These are phyloP conservation scores for Piaya cayana DNA, from an alignment of 2,113 vertebrate species.

Conservation along the genomic window DNA sequence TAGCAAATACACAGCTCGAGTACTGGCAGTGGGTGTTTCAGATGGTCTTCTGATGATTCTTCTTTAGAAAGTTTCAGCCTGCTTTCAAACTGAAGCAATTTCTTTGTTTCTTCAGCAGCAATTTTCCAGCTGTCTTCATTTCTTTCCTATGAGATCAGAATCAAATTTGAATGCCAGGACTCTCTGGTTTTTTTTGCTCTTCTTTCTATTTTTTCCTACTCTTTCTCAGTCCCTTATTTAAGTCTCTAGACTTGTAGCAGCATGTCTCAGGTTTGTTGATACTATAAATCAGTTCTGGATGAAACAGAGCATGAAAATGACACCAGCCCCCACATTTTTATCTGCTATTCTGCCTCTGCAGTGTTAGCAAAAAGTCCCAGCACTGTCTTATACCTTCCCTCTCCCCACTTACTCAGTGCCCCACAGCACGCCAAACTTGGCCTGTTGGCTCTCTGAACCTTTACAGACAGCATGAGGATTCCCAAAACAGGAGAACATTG, in stretches of 20 bases:
- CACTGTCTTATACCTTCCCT: not conserved
- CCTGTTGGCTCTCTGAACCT: not conserved
- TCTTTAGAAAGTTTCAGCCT: not conserved
- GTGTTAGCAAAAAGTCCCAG: not conserved
- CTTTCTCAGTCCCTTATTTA: not conserved
- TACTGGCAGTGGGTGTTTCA: not conserved
- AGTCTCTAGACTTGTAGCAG: not conserved
- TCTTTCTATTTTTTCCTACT: not conserved
- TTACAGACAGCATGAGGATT: not conserved
- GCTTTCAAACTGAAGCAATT: not conserved
- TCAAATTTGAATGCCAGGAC: not conserved
- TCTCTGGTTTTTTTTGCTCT: not conserved
- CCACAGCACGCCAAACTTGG: fast-evolving
- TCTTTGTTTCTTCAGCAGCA: not conserved
- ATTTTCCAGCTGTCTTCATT: slow-evolving; percentile 15
- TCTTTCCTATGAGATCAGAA: slow-evolving; percentile 6
- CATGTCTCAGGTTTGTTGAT: not conserved
- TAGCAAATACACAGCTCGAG: not conserved
- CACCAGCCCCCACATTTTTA: not conserved
- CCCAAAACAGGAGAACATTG: fast-evolving
- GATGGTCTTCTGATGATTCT: not conserved
- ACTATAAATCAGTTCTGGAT: not conserved
- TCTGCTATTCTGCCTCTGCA: not conserved
- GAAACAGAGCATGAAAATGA: not conserved
- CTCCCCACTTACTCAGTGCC: not conserved